Percentiles rank a stretch among this genome's conserved stretches.
phyloP scores from a whole-genome alignment of 1,140 invertebrate genomes.

The Drosophila kepulauana region DNA sequence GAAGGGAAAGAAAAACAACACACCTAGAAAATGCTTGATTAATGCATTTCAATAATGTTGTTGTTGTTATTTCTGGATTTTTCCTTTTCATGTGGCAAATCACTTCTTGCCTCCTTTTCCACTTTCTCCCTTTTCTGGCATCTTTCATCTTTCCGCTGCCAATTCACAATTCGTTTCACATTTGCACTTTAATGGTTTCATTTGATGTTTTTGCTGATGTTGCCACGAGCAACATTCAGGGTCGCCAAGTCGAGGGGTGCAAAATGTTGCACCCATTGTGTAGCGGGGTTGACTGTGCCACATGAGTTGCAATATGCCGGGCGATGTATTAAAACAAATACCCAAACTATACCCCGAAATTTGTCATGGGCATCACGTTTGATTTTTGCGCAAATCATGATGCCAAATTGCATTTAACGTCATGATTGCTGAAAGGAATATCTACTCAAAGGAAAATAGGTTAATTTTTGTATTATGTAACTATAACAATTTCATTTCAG shows the following conservation, averaged over 20 bases:
- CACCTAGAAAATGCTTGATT: conserved; percentile 69
- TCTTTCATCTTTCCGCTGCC: conserved; percentile 51
- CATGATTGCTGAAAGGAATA: not conserved
- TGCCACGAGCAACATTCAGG: conserved; percentile 28
- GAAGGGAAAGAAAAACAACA: conserved; percentile 1
- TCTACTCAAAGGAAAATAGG: not conserved
- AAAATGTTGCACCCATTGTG: not conserved
- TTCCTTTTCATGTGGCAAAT: not conserved
- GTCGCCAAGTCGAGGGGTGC: not conserved
- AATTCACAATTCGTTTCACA: conserved; percentile 76
- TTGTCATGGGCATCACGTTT: conserved; percentile 7
- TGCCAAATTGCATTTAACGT: conserved; percentile 1
- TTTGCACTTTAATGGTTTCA: conserved; percentile 80
- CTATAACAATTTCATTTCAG: not conserved
- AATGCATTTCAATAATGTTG: conserved; percentile 72
- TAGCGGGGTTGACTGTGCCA: not conserved
- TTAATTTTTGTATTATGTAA: not conserved
- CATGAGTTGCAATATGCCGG: conserved; percentile 20
- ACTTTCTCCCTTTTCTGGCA: not conserved
- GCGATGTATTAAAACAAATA: conserved; percentile 3
- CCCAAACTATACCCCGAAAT: conserved; percentile 2
- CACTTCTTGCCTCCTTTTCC: conserved; percentile 11
- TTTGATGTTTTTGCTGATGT: conserved; percentile 55
- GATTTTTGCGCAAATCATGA: conserved; percentile 5
- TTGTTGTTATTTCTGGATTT: conserved; percentile 25